Percentiles rank a stretch among this genome's conserved stretches.
Evolutionary conservation across 92 coral and sea anemone species (phyloP).

Genomic region (Paramuricea clavata): DNA sequence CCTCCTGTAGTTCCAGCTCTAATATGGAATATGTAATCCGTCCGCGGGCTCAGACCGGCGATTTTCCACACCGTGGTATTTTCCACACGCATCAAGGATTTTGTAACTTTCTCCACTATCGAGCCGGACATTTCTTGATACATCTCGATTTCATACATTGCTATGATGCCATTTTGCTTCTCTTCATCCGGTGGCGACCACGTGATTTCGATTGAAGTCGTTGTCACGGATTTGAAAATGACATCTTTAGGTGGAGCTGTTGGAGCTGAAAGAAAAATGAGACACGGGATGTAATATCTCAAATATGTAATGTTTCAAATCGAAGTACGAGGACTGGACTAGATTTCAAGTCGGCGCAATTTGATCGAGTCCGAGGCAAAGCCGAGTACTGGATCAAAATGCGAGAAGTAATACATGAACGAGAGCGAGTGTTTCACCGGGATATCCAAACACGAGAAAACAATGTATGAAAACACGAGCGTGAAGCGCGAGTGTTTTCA

Average conservation of each 20-base stretch:
- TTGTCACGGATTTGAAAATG: neutral
- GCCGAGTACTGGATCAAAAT: too few species aligned
- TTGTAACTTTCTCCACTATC: conserved; percentile 7
- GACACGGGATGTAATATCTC: neutral
- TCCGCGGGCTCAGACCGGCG: conserved; percentile 4
- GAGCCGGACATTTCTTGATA: neutral
- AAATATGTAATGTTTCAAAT: too few species aligned
- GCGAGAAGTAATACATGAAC: too few species aligned
- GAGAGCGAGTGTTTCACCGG: too few species aligned
- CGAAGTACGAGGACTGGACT: too few species aligned
- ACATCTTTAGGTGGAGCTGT: neutral
- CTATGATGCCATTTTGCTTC: conserved; percentile 22
- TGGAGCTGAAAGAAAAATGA: conserved; percentile 11
- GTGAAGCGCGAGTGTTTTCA: too few species aligned
- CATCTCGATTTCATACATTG: conserved; percentile 21
- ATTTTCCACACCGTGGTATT: neutral
- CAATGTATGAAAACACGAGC: too few species aligned
- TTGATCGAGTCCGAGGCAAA: too few species aligned
- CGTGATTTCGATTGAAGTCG: conserved; percentile 21
- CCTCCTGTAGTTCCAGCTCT: conserved; percentile 42
- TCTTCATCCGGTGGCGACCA: conserved; percentile 29
- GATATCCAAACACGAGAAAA: too few species aligned
- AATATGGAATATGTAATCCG: conserved; percentile 24
- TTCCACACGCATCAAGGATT: neutral
- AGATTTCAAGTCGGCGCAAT: too few species aligned